Conservation (phyloP, 2,113 vertebrate species). For the Vicugna pacos region DNA sequence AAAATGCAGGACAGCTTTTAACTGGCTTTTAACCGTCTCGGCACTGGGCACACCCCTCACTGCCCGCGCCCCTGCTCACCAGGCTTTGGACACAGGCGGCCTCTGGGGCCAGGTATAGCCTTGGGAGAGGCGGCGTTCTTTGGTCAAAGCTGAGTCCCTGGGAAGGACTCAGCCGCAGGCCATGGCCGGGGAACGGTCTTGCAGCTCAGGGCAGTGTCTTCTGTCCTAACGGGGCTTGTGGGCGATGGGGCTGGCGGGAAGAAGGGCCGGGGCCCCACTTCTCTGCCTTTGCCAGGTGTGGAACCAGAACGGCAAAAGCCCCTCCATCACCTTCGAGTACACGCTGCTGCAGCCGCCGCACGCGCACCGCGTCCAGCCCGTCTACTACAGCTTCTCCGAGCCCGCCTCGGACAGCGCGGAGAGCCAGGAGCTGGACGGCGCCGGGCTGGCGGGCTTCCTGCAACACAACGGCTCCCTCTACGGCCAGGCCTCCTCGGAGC, state of each 20-base stretch:
- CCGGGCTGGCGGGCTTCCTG: slow-evolving; percentile 82
- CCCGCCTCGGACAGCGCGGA: slow-evolving; percentile 86
- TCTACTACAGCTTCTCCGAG: slow-evolving; percentile 91
- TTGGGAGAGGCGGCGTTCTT: not conserved
- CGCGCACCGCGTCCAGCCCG: slow-evolving; percentile 87
- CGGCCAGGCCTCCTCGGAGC: slow-evolving; percentile 84
- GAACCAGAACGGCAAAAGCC: slow-evolving; percentile 97
- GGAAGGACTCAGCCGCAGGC: not conserved
- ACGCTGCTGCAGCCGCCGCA: slow-evolving; percentile 93
- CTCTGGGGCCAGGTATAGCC: not conserved
- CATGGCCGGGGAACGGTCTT: fast-evolving
- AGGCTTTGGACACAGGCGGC: fast-evolving
- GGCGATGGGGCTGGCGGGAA: not conserved
- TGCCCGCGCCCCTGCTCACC: fast-evolving
- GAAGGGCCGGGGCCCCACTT: not conserved
- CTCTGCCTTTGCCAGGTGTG: slow-evolving; percentile 89
- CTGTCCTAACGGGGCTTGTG: not conserved
- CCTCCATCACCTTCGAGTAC: slow-evolving; percentile 98
- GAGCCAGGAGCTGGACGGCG: slow-evolving; percentile 86
- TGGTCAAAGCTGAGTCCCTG: not conserved
- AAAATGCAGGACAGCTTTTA: fast-evolving
- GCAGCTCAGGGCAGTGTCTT: fast-evolving
- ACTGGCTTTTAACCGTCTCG: fast-evolving
- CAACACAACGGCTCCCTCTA: slow-evolving; percentile 89
- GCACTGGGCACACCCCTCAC: fast-evolving